A percentile compares a stretch with the other conserved stretches of the same genome.
These are phyloP conservation scores for Rhamnusium bicolor DNA, from an alignment of 2,888 invertebrate genomes.

Conservation along the genomic window DNA sequence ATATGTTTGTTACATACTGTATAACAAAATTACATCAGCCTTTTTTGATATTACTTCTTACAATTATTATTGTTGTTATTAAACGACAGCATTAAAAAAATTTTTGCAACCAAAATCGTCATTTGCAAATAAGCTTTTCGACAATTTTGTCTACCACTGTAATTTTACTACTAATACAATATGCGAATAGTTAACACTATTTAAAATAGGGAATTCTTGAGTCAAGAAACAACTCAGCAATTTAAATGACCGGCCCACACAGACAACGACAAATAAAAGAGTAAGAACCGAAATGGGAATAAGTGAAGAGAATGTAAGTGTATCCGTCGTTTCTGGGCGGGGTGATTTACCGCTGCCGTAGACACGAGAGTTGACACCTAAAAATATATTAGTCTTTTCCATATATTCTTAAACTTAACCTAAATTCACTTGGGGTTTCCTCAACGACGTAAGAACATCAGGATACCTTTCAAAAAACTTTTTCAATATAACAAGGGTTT, in stretches of 20 bases:
- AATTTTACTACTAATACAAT: too few species aligned
- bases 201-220: not conserved
- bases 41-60: too few species aligned
- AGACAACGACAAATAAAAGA: not conserved
- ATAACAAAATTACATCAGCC: too few species aligned
- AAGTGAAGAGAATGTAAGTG: constrained; percentile 21
- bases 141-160: too few species aligned
- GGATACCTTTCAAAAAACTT: constrained; percentile 35
- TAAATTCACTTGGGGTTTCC: constrained; percentile 35
- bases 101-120: too few species aligned
- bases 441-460: constrained; percentile 23
- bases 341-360: constrained; percentile 45
- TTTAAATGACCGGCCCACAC: not conserved
- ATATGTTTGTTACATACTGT: too few species aligned
- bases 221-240: not conserved
- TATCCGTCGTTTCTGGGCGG: constrained; percentile 36
- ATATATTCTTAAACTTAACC: constrained; percentile 44
- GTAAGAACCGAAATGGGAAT: constrained; percentile 3
- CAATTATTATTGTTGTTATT: too few species aligned
- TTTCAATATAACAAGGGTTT: constrained; percentile 42
- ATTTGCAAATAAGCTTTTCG: too few species aligned
- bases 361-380: constrained; percentile 46
- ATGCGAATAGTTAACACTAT: not conserved
- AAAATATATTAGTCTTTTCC: constrained; percentile 51
- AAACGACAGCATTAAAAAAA: too few species aligned